Percentiles rank a stretch among this genome's conserved stretches.
Conservation (phyloP, 2,797 vertebrate species). For the Paedocypris micromegethes region DNA sequence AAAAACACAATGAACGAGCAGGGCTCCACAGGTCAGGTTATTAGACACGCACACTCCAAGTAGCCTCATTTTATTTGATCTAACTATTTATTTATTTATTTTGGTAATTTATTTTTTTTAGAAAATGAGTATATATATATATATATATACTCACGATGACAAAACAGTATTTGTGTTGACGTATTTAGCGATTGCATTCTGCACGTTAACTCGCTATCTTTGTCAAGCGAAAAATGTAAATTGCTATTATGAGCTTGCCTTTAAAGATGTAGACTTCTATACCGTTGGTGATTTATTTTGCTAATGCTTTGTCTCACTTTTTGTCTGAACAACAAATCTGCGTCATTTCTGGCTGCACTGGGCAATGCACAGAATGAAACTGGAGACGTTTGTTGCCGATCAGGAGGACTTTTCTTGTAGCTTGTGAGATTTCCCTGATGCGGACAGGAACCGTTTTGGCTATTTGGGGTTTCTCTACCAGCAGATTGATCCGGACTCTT, state of each 20-base stretch:
- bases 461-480: constrained; percentile 49
- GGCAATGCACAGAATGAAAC: constrained; percentile 18
- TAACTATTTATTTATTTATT: no score
- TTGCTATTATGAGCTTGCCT: constrained; percentile 66
- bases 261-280: constrained; percentile 54
- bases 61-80: no score
- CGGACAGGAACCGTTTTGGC: no score
- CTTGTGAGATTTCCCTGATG: constrained; percentile 41
- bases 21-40: constrained; percentile 49
- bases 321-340: constrained; percentile 37
- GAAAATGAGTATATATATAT: constrained; percentile 61
- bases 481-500: constrained; percentile 45
- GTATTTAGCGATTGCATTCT: constrained; percentile 67
- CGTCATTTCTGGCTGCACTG: constrained; percentile 33
- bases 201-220: constrained; percentile 70
- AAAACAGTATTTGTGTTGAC: constrained; percentile 63
- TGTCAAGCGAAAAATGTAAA: constrained; percentile 61
- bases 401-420: constrained; percentile 8
- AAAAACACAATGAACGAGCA: constrained; percentile 26
- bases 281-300: constrained; percentile 58
- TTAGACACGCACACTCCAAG: constrained; percentile 55
- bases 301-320: constrained; percentile 40
- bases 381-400: not conserved
- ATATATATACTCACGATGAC: constrained; percentile 38
- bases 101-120: constrained; percentile 61